Conservation (phyloP, 1,140 invertebrate genomes). For the Sesamia nonagrioides region DNA sequence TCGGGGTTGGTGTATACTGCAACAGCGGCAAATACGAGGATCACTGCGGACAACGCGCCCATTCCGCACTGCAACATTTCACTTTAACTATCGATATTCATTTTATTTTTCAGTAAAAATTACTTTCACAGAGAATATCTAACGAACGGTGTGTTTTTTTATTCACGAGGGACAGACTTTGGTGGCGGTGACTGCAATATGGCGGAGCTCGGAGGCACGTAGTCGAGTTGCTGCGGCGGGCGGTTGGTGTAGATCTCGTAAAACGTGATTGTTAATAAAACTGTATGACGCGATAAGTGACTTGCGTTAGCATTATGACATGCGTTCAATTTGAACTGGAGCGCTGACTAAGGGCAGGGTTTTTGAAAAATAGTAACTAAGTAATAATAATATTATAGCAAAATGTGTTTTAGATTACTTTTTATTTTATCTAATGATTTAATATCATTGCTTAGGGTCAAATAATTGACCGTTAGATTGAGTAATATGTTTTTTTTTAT, state of each 20-base stretch:
- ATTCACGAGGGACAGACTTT: conserved; percentile 21
- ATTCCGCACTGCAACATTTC: conserved; percentile 50
- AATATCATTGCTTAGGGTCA: too few species aligned
- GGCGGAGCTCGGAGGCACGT: neutral
- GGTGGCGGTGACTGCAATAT: neutral
- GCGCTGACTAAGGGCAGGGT: neutral
- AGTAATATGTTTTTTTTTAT: too few species aligned
- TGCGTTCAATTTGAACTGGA: neutral
- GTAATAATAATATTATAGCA: too few species aligned
- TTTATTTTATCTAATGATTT: neutral
- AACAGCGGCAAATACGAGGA: neutral
- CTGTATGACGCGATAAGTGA: conserved; percentile 5
- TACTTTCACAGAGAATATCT: conserved; percentile 59
- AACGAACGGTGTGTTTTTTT: conserved; percentile 50
- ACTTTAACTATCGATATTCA: conserved; percentile 66
- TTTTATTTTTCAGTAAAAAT: conserved; percentile 64
- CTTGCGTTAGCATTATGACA: neutral
- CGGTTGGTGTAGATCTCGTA: neutral
- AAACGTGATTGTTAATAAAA: conserved; percentile 39
- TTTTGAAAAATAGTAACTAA: too few species aligned
- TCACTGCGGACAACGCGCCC: neutral
- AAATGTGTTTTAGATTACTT: neutral
- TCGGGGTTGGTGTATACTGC: neutral
- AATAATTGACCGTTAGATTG: too few species aligned
- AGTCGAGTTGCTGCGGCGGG: neutral